Evolutionary conservation across 2,888 invertebrate species (phyloP), one percentile per base, ranked within the genome.

Genomic region (Cephus runcator): DNA sequence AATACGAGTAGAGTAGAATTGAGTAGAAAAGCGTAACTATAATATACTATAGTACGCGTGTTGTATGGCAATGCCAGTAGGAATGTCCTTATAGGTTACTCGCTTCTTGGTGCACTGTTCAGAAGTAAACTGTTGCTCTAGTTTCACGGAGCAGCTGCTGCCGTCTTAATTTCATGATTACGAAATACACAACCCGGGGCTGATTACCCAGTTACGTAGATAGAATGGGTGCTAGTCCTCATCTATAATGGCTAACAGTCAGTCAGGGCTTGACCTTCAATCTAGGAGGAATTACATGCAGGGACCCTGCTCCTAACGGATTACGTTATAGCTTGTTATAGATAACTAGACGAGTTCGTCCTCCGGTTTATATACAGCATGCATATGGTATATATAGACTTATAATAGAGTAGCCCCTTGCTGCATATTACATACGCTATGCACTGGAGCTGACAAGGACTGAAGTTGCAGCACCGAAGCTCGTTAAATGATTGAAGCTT

Each of bases 181-280:
- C 56, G 56, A 56, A 56, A 23, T 56, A 56, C 56, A 56, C 23
- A 23, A 23, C 56, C 56, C 23, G 23, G 23, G 56, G 9, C 56
- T 23, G 23, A 56, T 56, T 56, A 56, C 56, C 23, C 15, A 56
- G 56, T 56, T 56, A 15, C 56, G 23, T 9, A 56, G 56, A 56
- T 56, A 9, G 23, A 9, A 23, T 23, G 56, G 23, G 56, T 56
- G 23, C 23, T 56, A 23, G 23, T 56, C 6, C 56, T 56, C 23
- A 56, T 56, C 56, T 23, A 23, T 56, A 56, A 56, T 56, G 23
- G 23, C 23, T 23, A 56, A 56, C 15, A 56, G 56, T 56, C 71
- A 71, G 71, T 34, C 34, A 31, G 31, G 71, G 74, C 12, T n/a
- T 23, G 74, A 74, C 74, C 74, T 74, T 74, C 74, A 74, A 74